Conservation (phyloP, 2,113 vertebrate genomes). For the Hylia prasina region DNA sequence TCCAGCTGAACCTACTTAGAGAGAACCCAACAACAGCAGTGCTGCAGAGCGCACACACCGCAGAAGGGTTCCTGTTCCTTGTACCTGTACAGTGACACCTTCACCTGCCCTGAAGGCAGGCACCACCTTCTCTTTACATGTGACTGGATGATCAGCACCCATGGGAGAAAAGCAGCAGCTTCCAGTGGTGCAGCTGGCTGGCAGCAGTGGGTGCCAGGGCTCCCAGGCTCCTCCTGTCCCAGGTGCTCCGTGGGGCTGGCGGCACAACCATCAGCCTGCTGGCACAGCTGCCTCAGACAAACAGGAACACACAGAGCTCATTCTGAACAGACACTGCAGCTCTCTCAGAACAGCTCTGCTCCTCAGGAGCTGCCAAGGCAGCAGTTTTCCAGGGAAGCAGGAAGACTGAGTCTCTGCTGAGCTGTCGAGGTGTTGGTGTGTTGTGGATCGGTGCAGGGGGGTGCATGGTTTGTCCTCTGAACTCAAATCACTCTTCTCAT, state of each 20-base stretch:
- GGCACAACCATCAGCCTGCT: background rate
- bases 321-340: background rate
- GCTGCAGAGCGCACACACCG: background rate
- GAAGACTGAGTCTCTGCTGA: background rate
- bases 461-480: background rate
- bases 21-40: background rate
- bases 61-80: background rate
- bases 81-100: background rate
- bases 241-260: background rate
- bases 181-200: background rate
- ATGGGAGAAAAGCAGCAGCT: background rate
- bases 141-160: background rate
- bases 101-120: background rate
- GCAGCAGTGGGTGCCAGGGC: background rate
- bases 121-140: background rate
- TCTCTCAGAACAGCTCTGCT: background rate
- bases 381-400: background rate
- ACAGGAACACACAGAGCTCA: background rate
- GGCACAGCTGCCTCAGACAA: background rate
- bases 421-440: background rate
- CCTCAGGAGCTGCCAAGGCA: background rate
- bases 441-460: background rate
- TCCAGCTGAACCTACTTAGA: background rate
- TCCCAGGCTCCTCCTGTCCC: background rate
- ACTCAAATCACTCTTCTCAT: background rate